Conservation (phyloP, 1,140 invertebrate genomes). For the Brachionus plicatilis region DNA sequence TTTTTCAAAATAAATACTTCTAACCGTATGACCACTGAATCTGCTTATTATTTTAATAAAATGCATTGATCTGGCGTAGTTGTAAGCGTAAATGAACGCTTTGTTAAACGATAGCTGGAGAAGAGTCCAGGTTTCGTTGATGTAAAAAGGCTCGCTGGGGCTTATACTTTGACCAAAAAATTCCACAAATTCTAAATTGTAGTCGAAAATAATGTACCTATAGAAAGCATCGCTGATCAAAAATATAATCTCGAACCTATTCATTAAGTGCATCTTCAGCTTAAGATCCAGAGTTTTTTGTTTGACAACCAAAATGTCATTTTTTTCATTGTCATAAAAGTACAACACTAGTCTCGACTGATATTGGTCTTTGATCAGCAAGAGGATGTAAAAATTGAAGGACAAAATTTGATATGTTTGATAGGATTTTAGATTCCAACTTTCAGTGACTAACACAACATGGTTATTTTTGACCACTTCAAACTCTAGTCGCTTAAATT, state of each 20-base stretch:
- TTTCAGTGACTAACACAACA: neutral
- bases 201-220: neutral
- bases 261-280: neutral
- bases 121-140: neutral
- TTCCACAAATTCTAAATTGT: neutral
- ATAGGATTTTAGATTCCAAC: neutral
- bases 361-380: slow-evolving; percentile 1
- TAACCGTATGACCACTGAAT: neutral
- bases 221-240: neutral
- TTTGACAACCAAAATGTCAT: neutral
- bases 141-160: neutral
- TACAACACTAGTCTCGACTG: neutral
- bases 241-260: slow-evolving; percentile 8
- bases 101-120: neutral
- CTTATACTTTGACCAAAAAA: neutral
- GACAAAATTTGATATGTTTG: slow-evolving; percentile 18
- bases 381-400: neutral
- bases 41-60: slow-evolving; percentile 6
- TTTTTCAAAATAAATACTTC: neutral
- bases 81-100: neutral
- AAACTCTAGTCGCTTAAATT: neutral
- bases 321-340: neutral
- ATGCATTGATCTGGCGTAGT: neutral
- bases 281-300: neutral
- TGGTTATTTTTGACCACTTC: neutral